These are phyloP conservation scores for Ommatoiulus sabulosus DNA, from an alignment of 2,888 invertebrate species.

Conservation along the genomic window DNA sequence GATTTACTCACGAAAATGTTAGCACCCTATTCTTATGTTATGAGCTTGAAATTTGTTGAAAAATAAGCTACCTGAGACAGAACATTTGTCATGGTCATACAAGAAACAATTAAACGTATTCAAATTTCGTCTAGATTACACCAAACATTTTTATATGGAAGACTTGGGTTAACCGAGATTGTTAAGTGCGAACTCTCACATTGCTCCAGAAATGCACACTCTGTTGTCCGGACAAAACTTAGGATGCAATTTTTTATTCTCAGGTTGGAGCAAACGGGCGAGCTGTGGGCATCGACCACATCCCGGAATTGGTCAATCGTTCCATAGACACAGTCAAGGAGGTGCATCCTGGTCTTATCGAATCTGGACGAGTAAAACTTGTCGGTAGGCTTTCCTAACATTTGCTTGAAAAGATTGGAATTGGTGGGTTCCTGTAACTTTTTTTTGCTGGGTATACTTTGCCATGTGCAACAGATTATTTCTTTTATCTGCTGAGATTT, in stretches of 20 bases:
- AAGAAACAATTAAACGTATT: no score
- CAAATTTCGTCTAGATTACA: no score
- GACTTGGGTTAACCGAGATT: no score
- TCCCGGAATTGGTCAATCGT: constrained; percentile 81
- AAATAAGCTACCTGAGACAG: no score
- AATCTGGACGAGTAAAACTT: constrained; percentile 77
- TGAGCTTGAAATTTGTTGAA: no score
- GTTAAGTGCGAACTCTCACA: not conserved
- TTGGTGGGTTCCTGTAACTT: not conserved
- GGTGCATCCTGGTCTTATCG: constrained; percentile 78
- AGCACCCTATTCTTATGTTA: no score
- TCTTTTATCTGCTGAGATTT: not conserved
- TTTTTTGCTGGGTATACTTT: not conserved
- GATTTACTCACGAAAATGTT: no score
- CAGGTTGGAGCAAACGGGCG: constrained; percentile 75
- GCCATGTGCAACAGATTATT: not conserved
- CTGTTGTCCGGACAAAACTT: no score
- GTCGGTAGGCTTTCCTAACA: constrained; percentile 71
- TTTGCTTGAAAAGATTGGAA: constrained; percentile 62
- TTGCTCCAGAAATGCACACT: not conserved
- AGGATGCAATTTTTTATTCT: constrained; percentile 47
- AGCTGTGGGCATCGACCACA: constrained; percentile 91
- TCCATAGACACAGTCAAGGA: constrained; percentile 81
- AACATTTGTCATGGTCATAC: no score
- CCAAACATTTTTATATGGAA: no score